A percentile compares a stretch with the other conserved stretches of the same genome.
phyloP scores from a whole-genome alignment of 1,140 invertebrate species.

The Chironomus tepperi region DNA sequence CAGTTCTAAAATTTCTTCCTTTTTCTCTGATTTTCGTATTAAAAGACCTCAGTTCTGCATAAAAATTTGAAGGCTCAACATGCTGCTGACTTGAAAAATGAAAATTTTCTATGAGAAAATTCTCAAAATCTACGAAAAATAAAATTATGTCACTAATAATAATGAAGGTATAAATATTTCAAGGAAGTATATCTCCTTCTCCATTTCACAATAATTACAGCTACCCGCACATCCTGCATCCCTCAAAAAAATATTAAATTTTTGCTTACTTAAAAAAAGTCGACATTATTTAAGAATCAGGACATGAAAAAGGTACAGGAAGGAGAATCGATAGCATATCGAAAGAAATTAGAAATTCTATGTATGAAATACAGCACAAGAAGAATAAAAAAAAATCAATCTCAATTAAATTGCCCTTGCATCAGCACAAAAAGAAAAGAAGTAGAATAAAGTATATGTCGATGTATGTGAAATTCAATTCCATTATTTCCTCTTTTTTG shows the following conservation, averaged over 20 bases:
- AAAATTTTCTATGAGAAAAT: too few species aligned
- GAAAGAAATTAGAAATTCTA: background rate
- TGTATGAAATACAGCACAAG: background rate
- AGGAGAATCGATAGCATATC: background rate
- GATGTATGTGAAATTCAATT: conserved; percentile 4
- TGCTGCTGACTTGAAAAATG: too few species aligned
- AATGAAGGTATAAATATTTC: too few species aligned
- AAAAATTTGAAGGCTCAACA: too few species aligned
- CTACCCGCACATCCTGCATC: background rate
- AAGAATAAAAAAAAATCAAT: background rate
- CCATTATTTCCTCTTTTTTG: background rate
- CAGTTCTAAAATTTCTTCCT: too few species aligned
- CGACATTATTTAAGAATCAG: too few species aligned
- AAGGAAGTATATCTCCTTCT: background rate
- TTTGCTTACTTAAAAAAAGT: background rate
- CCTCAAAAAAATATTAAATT: background rate
- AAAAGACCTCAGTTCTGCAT: too few species aligned
- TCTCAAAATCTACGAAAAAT: too few species aligned
- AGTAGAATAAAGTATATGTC: too few species aligned
- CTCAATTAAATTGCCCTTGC: background rate
- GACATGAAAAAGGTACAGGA: too few species aligned
- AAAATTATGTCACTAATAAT: too few species aligned
- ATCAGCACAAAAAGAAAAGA: background rate
- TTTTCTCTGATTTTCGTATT: too few species aligned
- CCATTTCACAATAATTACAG: background rate